Percentiles rank a stretch among this genome's conserved stretches.
Evolutionary conservation across 1,140 invertebrate genomes (phyloP).

Genomic region (Procambarus virginalis): DNA sequence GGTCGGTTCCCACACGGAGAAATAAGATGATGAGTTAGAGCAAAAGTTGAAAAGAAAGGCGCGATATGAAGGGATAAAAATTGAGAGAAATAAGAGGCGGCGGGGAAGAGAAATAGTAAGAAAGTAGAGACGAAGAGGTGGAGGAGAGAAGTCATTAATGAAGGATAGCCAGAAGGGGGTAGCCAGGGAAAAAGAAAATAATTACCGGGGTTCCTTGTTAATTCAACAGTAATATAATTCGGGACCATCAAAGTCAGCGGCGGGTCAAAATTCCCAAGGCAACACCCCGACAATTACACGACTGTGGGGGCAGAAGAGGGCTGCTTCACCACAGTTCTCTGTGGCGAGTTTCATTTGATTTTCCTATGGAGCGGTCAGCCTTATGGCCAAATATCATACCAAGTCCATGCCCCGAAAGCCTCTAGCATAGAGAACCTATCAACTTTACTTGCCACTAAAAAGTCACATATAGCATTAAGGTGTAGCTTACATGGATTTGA

Average conservation of each 20-base stretch:
- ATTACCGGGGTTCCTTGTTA: background rate
- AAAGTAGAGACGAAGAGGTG: too few species aligned
- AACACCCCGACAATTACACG: constrained; percentile 8
- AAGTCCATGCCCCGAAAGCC: background rate
- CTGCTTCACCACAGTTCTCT: background rate
- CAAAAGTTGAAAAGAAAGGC: background rate
- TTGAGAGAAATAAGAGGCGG: too few species aligned
- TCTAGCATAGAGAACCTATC: background rate
- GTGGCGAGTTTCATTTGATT: background rate
- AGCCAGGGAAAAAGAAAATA: background rate
- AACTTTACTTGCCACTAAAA: background rate
- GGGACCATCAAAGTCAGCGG: background rate
- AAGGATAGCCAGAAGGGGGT: background rate
- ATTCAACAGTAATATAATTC: constrained; percentile 13
- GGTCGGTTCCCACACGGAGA: too few species aligned
- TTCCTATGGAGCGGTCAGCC: background rate
- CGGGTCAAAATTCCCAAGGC: background rate
- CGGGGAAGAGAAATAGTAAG: too few species aligned
- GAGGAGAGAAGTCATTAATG: too few species aligned
- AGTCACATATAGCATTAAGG: background rate
- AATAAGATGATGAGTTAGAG: background rate
- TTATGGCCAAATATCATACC: background rate
- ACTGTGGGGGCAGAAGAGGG: background rate
- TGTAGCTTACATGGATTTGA: background rate
- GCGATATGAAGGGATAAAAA: background rate